These are phyloP conservation scores for Chionomys nivalis DNA, from an alignment of 2,113 vertebrate genomes.

Conservation along the genomic window DNA sequence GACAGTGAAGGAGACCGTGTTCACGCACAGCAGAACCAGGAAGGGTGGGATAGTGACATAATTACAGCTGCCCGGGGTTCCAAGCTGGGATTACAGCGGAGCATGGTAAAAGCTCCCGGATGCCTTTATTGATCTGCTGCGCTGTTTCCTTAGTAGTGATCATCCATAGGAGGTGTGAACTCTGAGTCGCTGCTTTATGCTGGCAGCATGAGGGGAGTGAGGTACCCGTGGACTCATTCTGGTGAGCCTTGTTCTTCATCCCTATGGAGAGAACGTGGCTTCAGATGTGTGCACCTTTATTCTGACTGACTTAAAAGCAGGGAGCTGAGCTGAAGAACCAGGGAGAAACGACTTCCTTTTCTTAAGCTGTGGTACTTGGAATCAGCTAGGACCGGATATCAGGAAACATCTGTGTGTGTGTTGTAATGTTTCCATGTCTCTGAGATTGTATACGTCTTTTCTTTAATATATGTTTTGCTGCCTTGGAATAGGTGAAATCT, in stretches of 20 bases:
- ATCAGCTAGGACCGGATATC: background rate
- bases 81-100: background rate
- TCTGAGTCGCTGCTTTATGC: background rate
- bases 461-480: background rate
- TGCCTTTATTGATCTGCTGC: background rate
- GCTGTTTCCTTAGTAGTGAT: background rate
- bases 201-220: background rate
- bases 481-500: slow-evolving; percentile 13
- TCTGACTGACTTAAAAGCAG: background rate
- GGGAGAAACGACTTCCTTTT: background rate
- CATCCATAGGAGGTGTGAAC: background rate
- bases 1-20: background rate
- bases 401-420: background rate
- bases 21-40: background rate
- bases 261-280: background rate
- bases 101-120: background rate
- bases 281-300: background rate
- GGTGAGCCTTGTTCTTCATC: background rate
- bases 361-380: background rate
- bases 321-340: background rate
- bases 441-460: background rate
- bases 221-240: background rate
- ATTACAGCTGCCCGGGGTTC: background rate
- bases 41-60: background rate
- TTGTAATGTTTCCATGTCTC: background rate